Percentiles rank a stretch among this genome's conserved stretches.
Evolutionary conservation across 2,888 invertebrate species (phyloP).

Genomic region (Caradrina kadenii): DNA sequence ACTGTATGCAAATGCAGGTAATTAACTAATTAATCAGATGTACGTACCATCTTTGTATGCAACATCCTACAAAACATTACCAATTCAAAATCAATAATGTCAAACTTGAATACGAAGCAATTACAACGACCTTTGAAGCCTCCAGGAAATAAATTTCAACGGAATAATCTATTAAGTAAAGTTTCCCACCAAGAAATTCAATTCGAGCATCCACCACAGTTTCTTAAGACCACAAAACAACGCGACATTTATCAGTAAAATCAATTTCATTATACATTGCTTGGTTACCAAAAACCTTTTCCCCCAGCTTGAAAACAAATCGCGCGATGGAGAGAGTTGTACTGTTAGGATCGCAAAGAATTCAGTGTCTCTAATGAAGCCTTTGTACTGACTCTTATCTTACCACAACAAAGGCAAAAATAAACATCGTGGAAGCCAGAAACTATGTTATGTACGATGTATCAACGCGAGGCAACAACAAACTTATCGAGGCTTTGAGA

Average conservation of each 20-base stretch:
- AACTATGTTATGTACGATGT: slow-evolving; percentile 60
- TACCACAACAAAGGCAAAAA: slow-evolving; percentile 62
- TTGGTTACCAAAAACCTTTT: not conserved
- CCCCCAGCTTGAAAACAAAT: not conserved
- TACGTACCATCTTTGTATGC: not conserved
- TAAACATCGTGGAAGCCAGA: slow-evolving; percentile 57
- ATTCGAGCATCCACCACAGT: slow-evolving; percentile 44
- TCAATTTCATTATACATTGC: slow-evolving; percentile 4
- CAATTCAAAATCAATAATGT: slow-evolving; percentile 23
- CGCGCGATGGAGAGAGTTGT: slow-evolving; percentile 12
- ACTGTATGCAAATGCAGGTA: not conserved
- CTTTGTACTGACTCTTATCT: slow-evolving; percentile 53
- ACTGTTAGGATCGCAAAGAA: not conserved
- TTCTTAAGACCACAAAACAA: slow-evolving; percentile 3
- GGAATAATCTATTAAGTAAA: slow-evolving; percentile 56
- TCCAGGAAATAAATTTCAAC: slow-evolving; percentile 50
- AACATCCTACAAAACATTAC: slow-evolving; percentile 9
- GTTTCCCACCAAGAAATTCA: slow-evolving; percentile 59
- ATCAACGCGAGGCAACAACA: slow-evolving; percentile 59
- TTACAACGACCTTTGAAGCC: slow-evolving; percentile 38
- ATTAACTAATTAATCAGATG: not conserved
- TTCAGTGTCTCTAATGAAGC: slow-evolving; percentile 20
- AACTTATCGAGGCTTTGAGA: slow-evolving; percentile 58
- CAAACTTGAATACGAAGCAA: slow-evolving; percentile 37
- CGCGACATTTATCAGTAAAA: not conserved